phyloP scores from a whole-genome alignment of 2,797 vertebrate species.

The Mustela erminea region DNA sequence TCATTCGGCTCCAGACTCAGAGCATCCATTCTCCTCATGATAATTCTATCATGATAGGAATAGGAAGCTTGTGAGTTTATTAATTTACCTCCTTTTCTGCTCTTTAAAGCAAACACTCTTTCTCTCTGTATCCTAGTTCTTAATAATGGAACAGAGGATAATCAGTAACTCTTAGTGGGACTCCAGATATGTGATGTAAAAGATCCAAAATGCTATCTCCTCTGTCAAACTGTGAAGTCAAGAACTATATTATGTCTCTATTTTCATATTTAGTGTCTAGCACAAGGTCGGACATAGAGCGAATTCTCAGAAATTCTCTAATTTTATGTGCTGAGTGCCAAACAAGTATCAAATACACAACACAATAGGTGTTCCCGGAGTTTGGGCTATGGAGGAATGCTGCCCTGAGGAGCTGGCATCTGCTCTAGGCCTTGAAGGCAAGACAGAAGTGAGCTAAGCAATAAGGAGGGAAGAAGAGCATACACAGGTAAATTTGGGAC shows the following conservation, averaged over 20 bases:
- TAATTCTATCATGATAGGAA: background rate
- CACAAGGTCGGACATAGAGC: background rate
- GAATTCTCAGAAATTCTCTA: background rate
- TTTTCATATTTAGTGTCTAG: conserved; percentile 28
- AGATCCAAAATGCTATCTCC: background rate
- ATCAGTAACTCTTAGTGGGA: background rate
- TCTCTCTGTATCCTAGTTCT: background rate
- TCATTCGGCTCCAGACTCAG: background rate
- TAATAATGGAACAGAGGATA: background rate
- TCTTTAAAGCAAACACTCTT: background rate
- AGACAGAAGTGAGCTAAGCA: background rate
- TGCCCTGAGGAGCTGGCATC: background rate
- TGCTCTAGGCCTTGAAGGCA: background rate
- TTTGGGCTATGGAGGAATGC: background rate
- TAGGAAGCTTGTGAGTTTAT: background rate
- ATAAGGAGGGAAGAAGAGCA: background rate
- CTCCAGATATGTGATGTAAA: conserved; percentile 11
- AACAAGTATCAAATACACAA: background rate
- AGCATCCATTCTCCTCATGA: background rate
- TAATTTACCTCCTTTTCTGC: background rate
- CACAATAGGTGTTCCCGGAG: background rate
- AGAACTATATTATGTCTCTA: background rate
- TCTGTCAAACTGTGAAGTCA: background rate
- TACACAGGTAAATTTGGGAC: background rate
- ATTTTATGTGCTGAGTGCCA: background rate